A percentile compares a stretch with the other conserved stretches of the same genome.
phyloP scores from a whole-genome alignment of 2,888 invertebrate genomes.

The Teleiodes luculella region DNA sequence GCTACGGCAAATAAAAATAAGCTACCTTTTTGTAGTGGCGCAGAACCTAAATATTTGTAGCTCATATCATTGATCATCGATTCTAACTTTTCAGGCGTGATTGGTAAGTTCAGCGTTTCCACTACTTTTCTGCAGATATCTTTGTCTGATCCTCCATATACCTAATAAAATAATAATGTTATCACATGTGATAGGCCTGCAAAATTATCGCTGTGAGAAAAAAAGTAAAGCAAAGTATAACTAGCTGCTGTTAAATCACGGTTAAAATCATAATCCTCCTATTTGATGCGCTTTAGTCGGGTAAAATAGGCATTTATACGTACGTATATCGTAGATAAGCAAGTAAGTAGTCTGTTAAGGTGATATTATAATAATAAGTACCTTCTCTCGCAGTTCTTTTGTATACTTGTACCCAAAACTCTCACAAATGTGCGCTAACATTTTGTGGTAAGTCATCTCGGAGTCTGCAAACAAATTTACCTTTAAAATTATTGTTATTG shows the following conservation, averaged over 20 bases:
- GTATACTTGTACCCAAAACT: constrained; percentile 45
- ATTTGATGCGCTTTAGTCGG: too few species aligned
- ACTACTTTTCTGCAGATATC: constrained; percentile 73
- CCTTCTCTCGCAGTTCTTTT: neutral
- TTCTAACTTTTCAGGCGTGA: neutral
- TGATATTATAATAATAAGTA: neutral
- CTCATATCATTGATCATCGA: neutral
- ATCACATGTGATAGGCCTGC: neutral
- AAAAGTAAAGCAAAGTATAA: too few species aligned
- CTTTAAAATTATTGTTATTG: too few species aligned
- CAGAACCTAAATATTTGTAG: neutral
- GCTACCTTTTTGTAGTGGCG: neutral
- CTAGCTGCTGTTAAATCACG: too few species aligned
- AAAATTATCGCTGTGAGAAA: too few species aligned
- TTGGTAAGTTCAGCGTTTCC: constrained; percentile 77
- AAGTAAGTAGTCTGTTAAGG: neutral
- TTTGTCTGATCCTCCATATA: constrained; percentile 36
- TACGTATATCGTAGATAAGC: neutral
- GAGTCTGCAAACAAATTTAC: constrained; percentile 54
- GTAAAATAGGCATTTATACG: too few species aligned
- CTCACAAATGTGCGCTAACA: constrained; percentile 43
- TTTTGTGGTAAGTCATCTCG: constrained; percentile 50
- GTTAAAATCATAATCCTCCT: too few species aligned
- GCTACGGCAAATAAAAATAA: neutral
- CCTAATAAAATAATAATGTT: constrained; percentile 30